These are phyloP conservation scores for Gandaritis pyraliata DNA, from an alignment of 2,888 invertebrate genomes.

Conservation along the genomic window DNA sequence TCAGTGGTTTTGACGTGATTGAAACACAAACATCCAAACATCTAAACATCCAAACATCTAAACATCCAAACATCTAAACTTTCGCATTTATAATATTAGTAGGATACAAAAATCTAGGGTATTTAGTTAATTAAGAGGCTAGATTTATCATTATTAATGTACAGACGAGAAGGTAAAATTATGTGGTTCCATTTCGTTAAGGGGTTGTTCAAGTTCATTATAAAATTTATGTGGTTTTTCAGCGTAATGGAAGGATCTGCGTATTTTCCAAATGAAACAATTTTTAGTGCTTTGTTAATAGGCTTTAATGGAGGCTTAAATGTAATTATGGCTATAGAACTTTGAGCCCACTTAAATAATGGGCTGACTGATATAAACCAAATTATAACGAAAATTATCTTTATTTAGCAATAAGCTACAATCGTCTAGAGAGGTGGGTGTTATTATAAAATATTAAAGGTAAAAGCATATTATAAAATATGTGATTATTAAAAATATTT, in stretches of 20 bases:
- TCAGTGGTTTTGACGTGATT: too few relatives aligned
- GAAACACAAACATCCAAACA: too few relatives aligned
- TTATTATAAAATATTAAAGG: too few relatives aligned
- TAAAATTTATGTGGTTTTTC: slow-evolving; percentile 4
- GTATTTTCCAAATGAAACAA: slow-evolving; percentile 12
- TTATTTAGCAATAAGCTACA: too few relatives aligned
- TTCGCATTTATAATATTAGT: too few relatives aligned
- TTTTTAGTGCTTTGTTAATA: slow-evolving; percentile 11
- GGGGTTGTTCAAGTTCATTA: slow-evolving; percentile 12
- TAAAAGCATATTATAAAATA: too few relatives aligned
- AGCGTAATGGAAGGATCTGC: slow-evolving; percentile 3
- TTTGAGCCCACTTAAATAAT: neutral
- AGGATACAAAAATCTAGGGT: too few relatives aligned
- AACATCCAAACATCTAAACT: too few relatives aligned
- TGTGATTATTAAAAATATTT: too few relatives aligned
- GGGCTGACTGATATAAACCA: neutral
- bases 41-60: too few relatives aligned
- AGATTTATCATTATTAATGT: neutral
- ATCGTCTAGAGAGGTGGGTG: too few relatives aligned
- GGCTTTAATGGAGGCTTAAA: slow-evolving; percentile 5
- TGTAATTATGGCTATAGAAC: neutral
- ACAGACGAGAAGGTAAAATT: neutral
- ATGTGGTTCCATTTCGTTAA: slow-evolving; percentile 3
- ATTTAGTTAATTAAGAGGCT: too few relatives aligned
- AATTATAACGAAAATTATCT: neutral